A percentile compares a stretch with the other conserved stretches of the same genome.
Conservation (phyloP, 30 jellyfish, hydroid and myxozoan species). For the Phacellophora camtschatica region DNA sequence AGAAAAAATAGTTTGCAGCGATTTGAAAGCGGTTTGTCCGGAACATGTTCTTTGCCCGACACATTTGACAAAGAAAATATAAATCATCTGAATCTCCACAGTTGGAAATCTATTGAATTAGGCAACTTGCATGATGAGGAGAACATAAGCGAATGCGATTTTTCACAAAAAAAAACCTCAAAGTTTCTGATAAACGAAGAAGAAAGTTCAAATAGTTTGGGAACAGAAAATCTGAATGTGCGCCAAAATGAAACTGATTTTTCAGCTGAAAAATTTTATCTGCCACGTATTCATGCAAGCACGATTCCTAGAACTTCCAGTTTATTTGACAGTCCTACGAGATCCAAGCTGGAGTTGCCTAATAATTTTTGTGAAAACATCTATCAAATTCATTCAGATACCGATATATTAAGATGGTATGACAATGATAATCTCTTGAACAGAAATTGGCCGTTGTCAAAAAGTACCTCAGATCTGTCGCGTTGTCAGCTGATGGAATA, state of each 20-base stretch:
- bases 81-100: neutral
- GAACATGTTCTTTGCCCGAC: slow-evolving; percentile 24
- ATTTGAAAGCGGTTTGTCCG: neutral
- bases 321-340: neutral
- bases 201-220: neutral
- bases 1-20: neutral
- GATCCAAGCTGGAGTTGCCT: slow-evolving; percentile 32
- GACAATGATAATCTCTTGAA: neutral
- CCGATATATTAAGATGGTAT: slow-evolving; percentile 9
- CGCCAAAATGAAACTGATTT: neutral
- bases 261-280: neutral
- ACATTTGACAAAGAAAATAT: neutral
- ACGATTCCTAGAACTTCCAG: neutral
- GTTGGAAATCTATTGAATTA: neutral
- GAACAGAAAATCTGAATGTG: neutral
- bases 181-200: neutral
- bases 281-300: neutral
- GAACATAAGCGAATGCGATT: neutral
- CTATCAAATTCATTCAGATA: slow-evolving; percentile 47
- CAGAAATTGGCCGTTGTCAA: neutral
- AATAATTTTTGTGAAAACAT: slow-evolving; percentile 27
- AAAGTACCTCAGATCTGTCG: slow-evolving; percentile 34
- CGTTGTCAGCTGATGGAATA: slow-evolving; percentile 5
- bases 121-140: neutral
- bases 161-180: neutral